A percentile compares a stretch with the other conserved stretches of the same genome.
Evolutionary conservation across 2,888 invertebrate genomes (phyloP).

Genomic region (Dexiosoma caninum): DNA sequence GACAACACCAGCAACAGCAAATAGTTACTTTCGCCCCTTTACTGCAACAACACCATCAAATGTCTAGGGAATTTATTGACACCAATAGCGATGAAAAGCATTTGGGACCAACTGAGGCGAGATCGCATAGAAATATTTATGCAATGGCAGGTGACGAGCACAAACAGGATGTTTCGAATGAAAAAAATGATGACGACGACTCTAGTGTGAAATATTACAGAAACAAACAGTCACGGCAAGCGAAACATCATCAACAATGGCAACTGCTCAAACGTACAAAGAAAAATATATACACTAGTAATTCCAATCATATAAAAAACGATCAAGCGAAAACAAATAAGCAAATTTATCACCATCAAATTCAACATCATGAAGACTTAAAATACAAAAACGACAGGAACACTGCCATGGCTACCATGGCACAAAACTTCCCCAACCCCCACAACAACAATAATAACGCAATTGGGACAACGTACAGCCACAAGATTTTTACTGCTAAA

Average conservation of each 20-base stretch:
- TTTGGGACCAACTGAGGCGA: not conserved
- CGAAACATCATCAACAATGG: not conserved
- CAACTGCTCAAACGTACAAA: constrained; percentile 37
- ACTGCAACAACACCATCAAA: constrained; percentile 19
- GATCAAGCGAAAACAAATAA: constrained; percentile 25
- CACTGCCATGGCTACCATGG: constrained; percentile 2
- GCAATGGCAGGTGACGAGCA: constrained; percentile 14
- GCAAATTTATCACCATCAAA: not conserved
- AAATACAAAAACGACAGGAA: not conserved
- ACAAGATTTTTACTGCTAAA: not conserved
- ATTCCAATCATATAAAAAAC: constrained; percentile 8
- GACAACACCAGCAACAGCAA: not conserved
- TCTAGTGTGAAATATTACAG: constrained; percentile 3
- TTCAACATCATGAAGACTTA: not conserved
- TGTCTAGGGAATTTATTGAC: constrained; percentile 22
- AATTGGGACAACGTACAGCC: not conserved
- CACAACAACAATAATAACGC: not conserved
- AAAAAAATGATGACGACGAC: not conserved
- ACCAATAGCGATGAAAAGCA: not conserved
- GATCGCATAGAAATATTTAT: not conserved
- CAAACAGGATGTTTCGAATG: constrained; percentile 24
- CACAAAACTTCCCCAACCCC: not conserved
- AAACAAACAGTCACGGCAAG: not conserved
- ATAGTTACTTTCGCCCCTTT: not conserved
- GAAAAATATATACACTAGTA: constrained; percentile 30